Evolutionary conservation across 2,888 invertebrate genomes (phyloP), one percentile per base, ranked within the genome.

Genomic region (Cryptocephalus moraei): DNA sequence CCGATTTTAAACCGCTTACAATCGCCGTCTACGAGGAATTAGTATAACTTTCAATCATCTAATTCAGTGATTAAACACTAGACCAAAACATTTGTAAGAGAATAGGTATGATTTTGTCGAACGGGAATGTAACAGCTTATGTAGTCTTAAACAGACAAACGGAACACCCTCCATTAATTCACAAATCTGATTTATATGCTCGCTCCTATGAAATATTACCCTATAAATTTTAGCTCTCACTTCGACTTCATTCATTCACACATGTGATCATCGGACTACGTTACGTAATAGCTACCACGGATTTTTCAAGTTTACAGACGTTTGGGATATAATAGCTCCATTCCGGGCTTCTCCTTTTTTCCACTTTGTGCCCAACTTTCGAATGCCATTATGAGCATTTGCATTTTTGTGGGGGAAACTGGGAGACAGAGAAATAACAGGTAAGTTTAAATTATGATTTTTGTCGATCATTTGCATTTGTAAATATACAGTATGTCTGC

Each of bases 61-160:
- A 49, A 53, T 53, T 51, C 49, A 12, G 43, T 40, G 49, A 48
- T 51, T 49, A 50, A 49, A 46, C 47, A 48, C 43, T 47, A 41
- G 42, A 39, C 45, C 45, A 48, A 47, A 46, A 46, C 48, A 46
- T 45, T 34, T 50, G 36, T 41, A 48, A 51, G 47, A 56, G 56
- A 61, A 58, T 59, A 52, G 56, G 56, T 54, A 56, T 53, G 55
- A 55, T 59, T 58, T 53, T 55, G 61, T 61, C 57, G 58, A 59
- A 59, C 55, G 54, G 54, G 59, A 60, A 61, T 62, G 60, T 58
- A 57, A 53, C 56, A 58, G 62, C 60, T 62, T 62, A 62, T 60
- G 52, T 56, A 59, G 62, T 62, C 62, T 62, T 62, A 61, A 61
- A 56, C 58, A 57, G 56, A 58, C 57, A 53, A 55, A 59, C 55